Evolutionary conservation across 2,113 vertebrate genomes (phyloP).

Genomic region (Sturnus vulgaris): DNA sequence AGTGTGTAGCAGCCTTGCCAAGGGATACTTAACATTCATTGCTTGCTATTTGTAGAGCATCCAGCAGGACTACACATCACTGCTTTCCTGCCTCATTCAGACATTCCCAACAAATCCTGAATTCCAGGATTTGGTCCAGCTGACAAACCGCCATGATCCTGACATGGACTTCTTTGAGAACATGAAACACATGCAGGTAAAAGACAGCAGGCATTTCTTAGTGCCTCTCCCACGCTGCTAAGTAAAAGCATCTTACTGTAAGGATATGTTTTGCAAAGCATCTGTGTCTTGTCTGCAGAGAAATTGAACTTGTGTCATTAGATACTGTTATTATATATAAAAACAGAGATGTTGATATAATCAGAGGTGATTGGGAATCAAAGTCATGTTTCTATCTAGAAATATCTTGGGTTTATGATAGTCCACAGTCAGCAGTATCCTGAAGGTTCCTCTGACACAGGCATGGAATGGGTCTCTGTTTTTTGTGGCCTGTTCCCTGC

Average conservation of each 20-base stretch:
- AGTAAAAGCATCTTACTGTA: background rate
- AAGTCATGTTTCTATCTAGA: background rate
- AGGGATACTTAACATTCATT: background rate
- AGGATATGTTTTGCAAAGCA: background rate
- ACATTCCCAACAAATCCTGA: conserved; percentile 83
- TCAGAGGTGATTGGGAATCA: background rate
- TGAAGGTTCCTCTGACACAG: background rate
- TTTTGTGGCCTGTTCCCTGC: background rate
- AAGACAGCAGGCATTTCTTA: background rate
- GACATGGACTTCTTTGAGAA: conserved; percentile 98
- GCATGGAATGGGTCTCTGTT: background rate
- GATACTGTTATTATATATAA: too few species aligned
- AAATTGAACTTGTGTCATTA: background rate
- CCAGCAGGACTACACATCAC: conserved; percentile 89
- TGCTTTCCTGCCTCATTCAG: conserved; percentile 90
- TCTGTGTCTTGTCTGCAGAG: background rate
- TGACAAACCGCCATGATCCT: conserved; percentile 85
- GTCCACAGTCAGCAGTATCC: background rate
- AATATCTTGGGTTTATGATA: background rate
- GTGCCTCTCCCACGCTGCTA: background rate
- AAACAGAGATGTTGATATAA: background rate
- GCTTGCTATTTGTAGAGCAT: conserved; percentile 76
- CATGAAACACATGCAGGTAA: conserved; percentile 98
- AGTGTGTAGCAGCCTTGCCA: background rate
- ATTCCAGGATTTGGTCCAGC: conserved; percentile 90